phyloP scores from a whole-genome alignment of 2,113 vertebrate genomes.

The Elephantulus edwardii region DNA sequence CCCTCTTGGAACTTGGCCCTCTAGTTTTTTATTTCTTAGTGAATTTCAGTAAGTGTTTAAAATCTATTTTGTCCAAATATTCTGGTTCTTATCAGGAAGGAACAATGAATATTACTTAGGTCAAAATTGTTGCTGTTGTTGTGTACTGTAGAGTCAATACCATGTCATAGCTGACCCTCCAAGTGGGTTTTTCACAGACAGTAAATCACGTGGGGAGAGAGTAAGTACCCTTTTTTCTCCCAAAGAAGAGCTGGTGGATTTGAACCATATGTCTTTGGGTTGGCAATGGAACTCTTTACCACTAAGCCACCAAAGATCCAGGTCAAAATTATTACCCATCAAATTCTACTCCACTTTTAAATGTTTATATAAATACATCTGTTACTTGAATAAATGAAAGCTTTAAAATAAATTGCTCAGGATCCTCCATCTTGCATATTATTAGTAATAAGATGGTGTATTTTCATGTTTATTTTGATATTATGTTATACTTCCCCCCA shows the following conservation, averaged over 20 bases:
- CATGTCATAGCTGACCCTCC: no score
- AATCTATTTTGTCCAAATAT: conserved; percentile 18
- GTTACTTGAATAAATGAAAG: background rate
- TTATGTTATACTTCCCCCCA: conserved; percentile 1
- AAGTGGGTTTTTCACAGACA: no score
- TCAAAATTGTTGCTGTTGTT: conserved; percentile 23
- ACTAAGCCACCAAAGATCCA: no score
- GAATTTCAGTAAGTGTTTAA: conserved; percentile 36
- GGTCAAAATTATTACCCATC: no score
- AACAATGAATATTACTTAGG: conserved; percentile 25
- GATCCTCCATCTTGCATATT: background rate
- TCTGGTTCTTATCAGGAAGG: conserved; percentile 7
- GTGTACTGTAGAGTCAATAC: no score
- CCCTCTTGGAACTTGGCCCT: conserved; percentile 10
- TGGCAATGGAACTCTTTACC: no score
- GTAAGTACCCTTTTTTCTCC: no score
- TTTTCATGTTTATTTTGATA: background rate
- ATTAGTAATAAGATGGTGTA: background rate
- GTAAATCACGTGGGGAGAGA: no score
- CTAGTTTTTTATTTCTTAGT: conserved; percentile 23
- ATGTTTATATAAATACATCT: conserved; percentile 20
- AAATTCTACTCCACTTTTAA: conserved; percentile 14
- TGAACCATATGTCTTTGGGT: no score
- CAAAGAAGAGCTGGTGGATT: no score
- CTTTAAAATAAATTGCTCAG: conserved; percentile 35